Percentiles rank a stretch among this genome's conserved stretches.
Conservation (phyloP, 2,113 vertebrate species). For the Passer montanus region DNA sequence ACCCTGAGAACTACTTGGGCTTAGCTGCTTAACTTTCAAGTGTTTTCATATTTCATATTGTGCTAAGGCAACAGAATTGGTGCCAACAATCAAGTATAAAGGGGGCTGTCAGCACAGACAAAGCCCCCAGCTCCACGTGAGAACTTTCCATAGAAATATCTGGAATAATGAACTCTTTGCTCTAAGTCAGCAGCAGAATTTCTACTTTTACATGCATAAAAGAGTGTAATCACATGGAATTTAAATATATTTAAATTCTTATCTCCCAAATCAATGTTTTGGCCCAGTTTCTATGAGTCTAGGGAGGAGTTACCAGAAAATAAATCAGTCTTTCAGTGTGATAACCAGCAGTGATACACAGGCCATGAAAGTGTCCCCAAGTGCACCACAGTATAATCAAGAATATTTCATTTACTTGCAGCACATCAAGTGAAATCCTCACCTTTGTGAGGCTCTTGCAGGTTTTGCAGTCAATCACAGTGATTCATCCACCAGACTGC, state of each 20-base stretch:
- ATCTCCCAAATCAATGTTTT: not conserved
- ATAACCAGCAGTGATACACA: not conserved
- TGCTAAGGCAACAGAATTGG: not conserved
- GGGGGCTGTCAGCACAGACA: not conserved
- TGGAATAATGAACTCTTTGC: not conserved
- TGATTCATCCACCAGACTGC: not conserved
- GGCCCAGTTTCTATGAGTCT: not conserved
- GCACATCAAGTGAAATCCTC: not conserved
- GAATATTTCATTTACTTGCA: not conserved
- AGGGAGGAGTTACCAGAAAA: not conserved
- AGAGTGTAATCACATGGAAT: not conserved
- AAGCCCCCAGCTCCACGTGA: accelerated
- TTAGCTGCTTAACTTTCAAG: not conserved
- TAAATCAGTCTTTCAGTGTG: not conserved
- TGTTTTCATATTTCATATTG: not conserved
- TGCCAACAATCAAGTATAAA: not conserved
- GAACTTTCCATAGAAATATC: not conserved
- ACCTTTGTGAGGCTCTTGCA: not conserved
- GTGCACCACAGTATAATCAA: not conserved
- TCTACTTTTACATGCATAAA: not conserved
- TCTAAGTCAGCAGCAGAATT: not conserved
- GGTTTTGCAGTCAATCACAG: not conserved
- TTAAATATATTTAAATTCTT: not conserved
- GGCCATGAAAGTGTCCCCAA: not conserved
- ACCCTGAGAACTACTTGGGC: not conserved